Base-by-base conservation (phyloP, 2,888 invertebrate species). In the Brachycybe producta region DNA sequence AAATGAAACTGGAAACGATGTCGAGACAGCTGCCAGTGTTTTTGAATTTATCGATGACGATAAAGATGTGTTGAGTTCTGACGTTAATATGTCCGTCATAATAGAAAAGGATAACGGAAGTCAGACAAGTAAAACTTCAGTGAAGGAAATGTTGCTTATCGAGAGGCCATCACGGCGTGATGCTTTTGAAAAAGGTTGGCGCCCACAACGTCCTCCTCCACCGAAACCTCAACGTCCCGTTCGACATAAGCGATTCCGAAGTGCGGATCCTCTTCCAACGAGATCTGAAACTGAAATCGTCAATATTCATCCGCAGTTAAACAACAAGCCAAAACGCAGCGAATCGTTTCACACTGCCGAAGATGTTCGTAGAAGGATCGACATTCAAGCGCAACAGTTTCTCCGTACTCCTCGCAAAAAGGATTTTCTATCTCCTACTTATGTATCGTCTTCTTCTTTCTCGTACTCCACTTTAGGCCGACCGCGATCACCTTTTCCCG, bases 341-440 rank as follows among this genome's bases (percentile, higher is more conserved):
- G 28, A 13, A 2, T 50, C 50, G 3, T 48, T 48, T 28, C 48
- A 48, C 38, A 48, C 39, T 2, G 43, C 50, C 17, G 50, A 50
- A 2, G 50, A 50, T 15, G 35, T 50, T 26, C 43, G 42, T 7
- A 21, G 36, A 38, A n/a, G 38, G 19, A 50, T 50, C 24, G 43
- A 50, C 30, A n/a, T 44, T 13, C 50, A 50, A 41, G 50, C 44
- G 30, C 48, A 48, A 30, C 27, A 27, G 23, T 48, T 40, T 35
- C 19, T 48, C 24, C 48, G 48, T 19, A 48, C 48, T n/a, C 48
- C 48, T 11, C 48, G 48, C n/a, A n/a, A 35, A n/a, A 48, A 48
- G 40, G 48, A 48, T n/a, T 27, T 26, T 8, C 7, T 24, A 19
- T 27, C 36, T 2, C 19, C 40, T 17, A 13, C 17, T 15, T 26